Evolutionary conservation across 2,888 invertebrate genomes (phyloP).

Genomic region (Eustalomyia histrio): DNA sequence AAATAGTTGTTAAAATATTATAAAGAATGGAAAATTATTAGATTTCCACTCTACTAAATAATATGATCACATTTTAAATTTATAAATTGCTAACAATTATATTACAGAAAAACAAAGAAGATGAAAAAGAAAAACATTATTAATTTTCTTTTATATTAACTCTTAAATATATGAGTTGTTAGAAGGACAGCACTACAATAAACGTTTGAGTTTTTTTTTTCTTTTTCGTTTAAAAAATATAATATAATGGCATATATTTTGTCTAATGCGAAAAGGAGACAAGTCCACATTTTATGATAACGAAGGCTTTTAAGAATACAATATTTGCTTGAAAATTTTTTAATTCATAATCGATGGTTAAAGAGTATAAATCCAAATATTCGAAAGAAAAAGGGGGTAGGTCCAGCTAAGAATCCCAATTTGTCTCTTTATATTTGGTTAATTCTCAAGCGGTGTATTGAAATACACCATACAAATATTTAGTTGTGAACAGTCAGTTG

Average conservation of each 20-base stretch:
- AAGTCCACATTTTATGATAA: too few relatives aligned
- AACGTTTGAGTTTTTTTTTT: neutral
- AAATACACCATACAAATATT: too few relatives aligned
- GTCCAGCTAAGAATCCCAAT: too few relatives aligned
- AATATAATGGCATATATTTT: neutral
- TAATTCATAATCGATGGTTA: too few relatives aligned
- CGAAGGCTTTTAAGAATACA: too few relatives aligned
- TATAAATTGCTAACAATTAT: conserved; percentile 57
- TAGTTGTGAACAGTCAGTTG: too few relatives aligned
- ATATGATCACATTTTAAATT: conserved; percentile 54
- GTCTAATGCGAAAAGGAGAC: too few relatives aligned
- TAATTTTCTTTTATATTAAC: conserved; percentile 63
- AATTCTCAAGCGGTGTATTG: too few relatives aligned
- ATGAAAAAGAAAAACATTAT: conserved; percentile 32
- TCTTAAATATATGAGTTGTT: conserved; percentile 42
- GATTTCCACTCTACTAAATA: conserved; percentile 58
- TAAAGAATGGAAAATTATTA: conserved; percentile 58
- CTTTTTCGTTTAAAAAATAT: neutral
- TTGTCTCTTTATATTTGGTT: too few relatives aligned
- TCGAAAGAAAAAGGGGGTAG: too few relatives aligned
- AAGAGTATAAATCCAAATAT: too few relatives aligned
- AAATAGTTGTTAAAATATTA: conserved; percentile 40
- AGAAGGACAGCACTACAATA: conserved; percentile 21
- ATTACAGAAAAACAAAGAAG: conserved; percentile 12
- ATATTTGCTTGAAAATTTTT: too few relatives aligned